Conservation (phyloP, 2,113 vertebrate species). For the Saccopteryx bilineata region DNA sequence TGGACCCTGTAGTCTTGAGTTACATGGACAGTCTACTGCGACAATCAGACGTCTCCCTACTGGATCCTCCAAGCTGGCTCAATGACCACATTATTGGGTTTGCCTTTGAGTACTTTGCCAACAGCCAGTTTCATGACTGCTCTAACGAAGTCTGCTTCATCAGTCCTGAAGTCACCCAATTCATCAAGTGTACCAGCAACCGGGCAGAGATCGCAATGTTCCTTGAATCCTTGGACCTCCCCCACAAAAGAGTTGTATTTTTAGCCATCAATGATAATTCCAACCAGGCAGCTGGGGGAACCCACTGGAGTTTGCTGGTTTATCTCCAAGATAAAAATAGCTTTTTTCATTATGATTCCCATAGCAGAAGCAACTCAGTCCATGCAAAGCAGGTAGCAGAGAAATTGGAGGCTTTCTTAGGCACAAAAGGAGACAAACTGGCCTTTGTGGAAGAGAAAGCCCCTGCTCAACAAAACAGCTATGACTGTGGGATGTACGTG, state of each 20-base stretch:
- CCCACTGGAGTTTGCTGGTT: constrained; percentile 97
- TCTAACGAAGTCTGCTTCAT: constrained; percentile 91
- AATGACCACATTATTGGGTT: constrained; percentile 98
- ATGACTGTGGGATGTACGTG: constrained; percentile 99
- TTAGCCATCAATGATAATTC: constrained; percentile 97
- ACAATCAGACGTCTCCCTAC: constrained; percentile 93
- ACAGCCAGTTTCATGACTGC: constrained; percentile 90
- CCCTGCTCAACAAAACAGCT: constrained; percentile 97
- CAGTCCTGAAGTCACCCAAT: constrained; percentile 97
- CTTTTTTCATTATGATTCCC: constrained; percentile 97
- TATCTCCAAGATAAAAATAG: constrained; percentile 91
- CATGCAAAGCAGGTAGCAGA: constrained; percentile 93
- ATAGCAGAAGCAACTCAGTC: constrained; percentile 92
- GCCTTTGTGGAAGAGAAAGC: constrained; percentile 93
- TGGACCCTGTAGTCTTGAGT: constrained; percentile 97
- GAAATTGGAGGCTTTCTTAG: constrained; percentile 93
- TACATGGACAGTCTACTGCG: constrained; percentile 97
- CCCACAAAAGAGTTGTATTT: constrained; percentile 91
- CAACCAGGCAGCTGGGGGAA: constrained; percentile 94
- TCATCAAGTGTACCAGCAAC: constrained; percentile 95
- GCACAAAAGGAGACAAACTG: constrained; percentile 85
- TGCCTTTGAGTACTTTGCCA: constrained; percentile 95
- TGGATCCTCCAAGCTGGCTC: constrained; percentile 97
- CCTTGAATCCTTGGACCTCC: constrained; percentile 93
- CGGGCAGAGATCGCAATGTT: constrained; percentile 94